Evolutionary conservation across 2,888 invertebrate genomes (phyloP).

Genomic region (Colostygia pectinataria): DNA sequence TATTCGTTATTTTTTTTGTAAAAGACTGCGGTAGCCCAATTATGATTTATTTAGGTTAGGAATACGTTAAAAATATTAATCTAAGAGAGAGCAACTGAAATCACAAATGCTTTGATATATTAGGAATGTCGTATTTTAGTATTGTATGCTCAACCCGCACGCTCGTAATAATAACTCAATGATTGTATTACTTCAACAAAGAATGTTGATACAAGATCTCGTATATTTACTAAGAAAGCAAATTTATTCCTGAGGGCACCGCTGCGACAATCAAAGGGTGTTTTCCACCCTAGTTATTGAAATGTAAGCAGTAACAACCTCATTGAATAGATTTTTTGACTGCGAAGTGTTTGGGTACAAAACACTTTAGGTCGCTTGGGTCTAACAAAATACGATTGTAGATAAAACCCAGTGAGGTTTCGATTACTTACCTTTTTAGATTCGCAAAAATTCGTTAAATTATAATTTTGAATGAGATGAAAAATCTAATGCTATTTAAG

Average conservation of each 20-base stretch:
- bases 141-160: neutral
- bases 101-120: neutral
- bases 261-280: slow-evolving; percentile 8
- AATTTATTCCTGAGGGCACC: slow-evolving; percentile 5
- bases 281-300: slow-evolving; percentile 14
- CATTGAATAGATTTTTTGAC: slow-evolving; percentile 24
- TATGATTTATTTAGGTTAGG: neutral
- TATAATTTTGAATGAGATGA: too few species aligned
- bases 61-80: neutral
- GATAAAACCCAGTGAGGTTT: slow-evolving; percentile 8
- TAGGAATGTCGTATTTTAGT: neutral
- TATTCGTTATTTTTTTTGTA: too few species aligned
- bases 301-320: slow-evolving; percentile 27
- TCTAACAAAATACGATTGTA: slow-evolving; percentile 26
- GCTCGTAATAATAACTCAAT: slow-evolving; percentile 2
- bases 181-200: neutral
- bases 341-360: slow-evolving; percentile 20
- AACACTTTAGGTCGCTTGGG: slow-evolving; percentile 5
- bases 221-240: neutral
- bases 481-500: too few species aligned
- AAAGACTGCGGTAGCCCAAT: too few species aligned
- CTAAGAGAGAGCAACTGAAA: neutral
- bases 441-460: neutral
- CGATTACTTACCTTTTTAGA: neutral
- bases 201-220: neutral